Conservation (phyloP, 2,888 invertebrate genomes). For the Clunio marinus region DNA sequence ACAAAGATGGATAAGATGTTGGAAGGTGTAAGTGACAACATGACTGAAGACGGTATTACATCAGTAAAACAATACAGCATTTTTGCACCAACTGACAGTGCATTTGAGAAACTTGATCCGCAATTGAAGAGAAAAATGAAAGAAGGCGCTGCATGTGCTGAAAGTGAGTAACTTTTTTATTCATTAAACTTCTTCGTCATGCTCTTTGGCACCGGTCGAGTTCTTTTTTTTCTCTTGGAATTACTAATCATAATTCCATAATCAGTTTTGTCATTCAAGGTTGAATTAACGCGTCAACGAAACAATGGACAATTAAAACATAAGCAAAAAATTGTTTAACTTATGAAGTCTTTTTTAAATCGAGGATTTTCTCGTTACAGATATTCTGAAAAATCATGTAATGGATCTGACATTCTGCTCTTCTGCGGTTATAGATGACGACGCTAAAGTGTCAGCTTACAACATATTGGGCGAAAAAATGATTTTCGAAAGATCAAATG, state of each 20-base stretch:
- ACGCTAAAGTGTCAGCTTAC: conserved; percentile 48
- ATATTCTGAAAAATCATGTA: conserved; percentile 63
- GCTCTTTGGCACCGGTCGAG: too few relatives aligned
- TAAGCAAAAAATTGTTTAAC: conserved; percentile 1
- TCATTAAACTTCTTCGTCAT: not conserved
- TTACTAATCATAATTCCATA: not conserved
- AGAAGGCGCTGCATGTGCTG: conserved; percentile 58
- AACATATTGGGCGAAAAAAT: conserved; percentile 50
- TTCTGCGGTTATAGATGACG: conserved; percentile 54
- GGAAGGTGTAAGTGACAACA: not conserved
- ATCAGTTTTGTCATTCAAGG: not conserved
- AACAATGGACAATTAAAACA: conserved; percentile 11
- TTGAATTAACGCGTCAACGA: not conserved
- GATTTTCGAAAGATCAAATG: conserved; percentile 45
- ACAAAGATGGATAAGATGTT: conserved; percentile 57
- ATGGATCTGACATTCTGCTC: conserved; percentile 65
- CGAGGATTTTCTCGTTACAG: conserved; percentile 47
- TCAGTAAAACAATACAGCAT: conserved; percentile 57
- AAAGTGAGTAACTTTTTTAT: conserved; percentile 53
- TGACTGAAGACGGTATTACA: conserved; percentile 45
- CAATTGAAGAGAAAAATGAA: conserved; percentile 54
- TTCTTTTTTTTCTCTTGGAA: not conserved
- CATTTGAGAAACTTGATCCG: conserved; percentile 59
- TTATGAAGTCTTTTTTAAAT: not conserved
- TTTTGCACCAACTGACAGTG: conserved; percentile 64